Evolutionary conservation across 53 echinoderm and acorn worm species (phyloP).

Genomic region (Zoroaster sp.): DNA sequence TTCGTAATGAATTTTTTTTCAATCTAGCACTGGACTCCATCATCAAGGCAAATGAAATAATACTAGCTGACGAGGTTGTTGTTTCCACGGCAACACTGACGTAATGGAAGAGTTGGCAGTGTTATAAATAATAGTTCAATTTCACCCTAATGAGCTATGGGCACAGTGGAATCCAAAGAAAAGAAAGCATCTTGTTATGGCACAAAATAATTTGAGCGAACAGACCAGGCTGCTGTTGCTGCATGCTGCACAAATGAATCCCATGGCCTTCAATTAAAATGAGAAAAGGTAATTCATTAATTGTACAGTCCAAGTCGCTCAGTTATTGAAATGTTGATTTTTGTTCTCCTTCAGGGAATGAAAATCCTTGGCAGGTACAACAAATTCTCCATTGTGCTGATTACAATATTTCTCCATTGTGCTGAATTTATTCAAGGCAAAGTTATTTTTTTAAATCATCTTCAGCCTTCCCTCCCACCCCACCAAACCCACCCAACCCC

Average conservation of each 20-base stretch:
- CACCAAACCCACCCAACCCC: no score
- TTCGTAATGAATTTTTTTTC: neutral
- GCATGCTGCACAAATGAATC: neutral
- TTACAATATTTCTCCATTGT: no score
- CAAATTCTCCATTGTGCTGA: no score
- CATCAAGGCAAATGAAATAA: neutral
- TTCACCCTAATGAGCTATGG: neutral
- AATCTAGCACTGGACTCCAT: neutral
- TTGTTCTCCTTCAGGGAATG: no score
- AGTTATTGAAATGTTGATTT: no score
- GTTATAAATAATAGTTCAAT: neutral
- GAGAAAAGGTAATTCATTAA: no score
- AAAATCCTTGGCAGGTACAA: no score
- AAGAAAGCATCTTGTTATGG: neutral
- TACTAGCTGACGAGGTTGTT: neutral
- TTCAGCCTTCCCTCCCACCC: no score
- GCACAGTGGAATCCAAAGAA: neutral
- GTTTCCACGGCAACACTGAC: slow-evolving; percentile 24
- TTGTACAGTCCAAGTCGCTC: no score
- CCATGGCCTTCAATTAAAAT: no score
- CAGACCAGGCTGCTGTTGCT: neutral
- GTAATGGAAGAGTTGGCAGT: neutral
- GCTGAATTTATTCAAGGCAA: no score
- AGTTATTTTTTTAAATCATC: no score
- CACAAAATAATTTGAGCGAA: neutral